A percentile compares a stretch with the other conserved stretches of the same genome.
Evolutionary conservation across 2,113 vertebrate species (phyloP).

Genomic region (Oostethus manadensis): DNA sequence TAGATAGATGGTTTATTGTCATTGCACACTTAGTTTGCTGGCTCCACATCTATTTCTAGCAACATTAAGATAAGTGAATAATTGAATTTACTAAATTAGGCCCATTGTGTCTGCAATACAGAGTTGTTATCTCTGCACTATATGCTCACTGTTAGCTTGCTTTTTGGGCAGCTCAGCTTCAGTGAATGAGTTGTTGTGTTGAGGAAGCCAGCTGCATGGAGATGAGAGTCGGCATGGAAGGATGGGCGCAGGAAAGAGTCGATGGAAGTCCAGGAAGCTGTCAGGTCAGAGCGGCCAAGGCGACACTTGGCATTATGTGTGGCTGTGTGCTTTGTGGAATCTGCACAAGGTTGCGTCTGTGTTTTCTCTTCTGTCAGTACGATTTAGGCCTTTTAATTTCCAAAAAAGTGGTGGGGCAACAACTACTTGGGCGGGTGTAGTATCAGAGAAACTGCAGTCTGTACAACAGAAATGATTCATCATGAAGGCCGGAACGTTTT

Average conservation of each 20-base stretch:
- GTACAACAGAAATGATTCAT: too few relatives aligned
- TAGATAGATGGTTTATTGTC: too few relatives aligned
- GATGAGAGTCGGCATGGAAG: constrained; percentile 56
- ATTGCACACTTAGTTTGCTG: too few relatives aligned
- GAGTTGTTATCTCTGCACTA: constrained; percentile 16
- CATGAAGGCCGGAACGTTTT: too few relatives aligned
- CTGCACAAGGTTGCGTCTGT: not conserved
- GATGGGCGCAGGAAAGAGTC: constrained; percentile 55
- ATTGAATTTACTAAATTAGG: too few relatives aligned
- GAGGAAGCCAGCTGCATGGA: constrained; percentile 63
- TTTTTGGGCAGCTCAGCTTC: constrained; percentile 16
- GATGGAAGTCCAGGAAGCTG: constrained; percentile 52
- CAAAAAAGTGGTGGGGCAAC: not conserved
- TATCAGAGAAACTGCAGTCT: too few relatives aligned
- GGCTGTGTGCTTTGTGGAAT: constrained; percentile 25
- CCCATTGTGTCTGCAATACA: constrained; percentile 27
- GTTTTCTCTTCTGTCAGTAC: not conserved
- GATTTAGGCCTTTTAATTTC: not conserved
- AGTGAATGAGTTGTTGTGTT: constrained; percentile 41
- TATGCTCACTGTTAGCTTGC: constrained; percentile 20
- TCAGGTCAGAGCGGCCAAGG: constrained; percentile 36
- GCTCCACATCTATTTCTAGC: too few relatives aligned
- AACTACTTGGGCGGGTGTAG: not conserved
- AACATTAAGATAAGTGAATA: too few relatives aligned
- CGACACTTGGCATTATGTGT: constrained; percentile 26